Evolutionary conservation across 2,888 invertebrate genomes (phyloP), one percentile per base, ranked within the genome.

Genomic region (Mesorhabditis spiculigera): DNA sequence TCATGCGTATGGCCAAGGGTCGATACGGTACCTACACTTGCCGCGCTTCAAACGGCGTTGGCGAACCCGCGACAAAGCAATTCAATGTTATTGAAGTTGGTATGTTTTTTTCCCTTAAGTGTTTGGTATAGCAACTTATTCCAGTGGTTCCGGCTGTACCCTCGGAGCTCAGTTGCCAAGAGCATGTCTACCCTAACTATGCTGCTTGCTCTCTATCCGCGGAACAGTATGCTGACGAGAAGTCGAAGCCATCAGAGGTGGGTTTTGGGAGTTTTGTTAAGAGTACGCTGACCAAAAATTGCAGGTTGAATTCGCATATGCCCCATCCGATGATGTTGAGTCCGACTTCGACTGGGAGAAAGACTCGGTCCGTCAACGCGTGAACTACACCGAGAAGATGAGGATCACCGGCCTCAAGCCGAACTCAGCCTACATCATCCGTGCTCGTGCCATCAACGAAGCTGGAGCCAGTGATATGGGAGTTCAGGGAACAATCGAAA

Each of bases 1-100:
- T 74, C 4, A 45, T 81, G 42, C 67, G 71, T 10, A 75, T 70
- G 28, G 68, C 67, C 6, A 68, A 75, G 8, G 73, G 69, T 8
- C 72, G 80, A 68, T 81, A 71, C 67, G 81, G 81, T 42, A 67
- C 43, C 4, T 81, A 78, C 71, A 71, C 71, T 16, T 82, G 82
- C 68, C 63, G 69, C 8, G 82, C 82, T 4, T 73, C 73, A 43
- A 82, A 82, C 66, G 75, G 75, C 43, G 71, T 79, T 61, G 81
- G 80, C 42, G 64, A 72, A 42, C 68, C 78, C 28, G 78, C 73
- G 63, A 44, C 45, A 6, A 75, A 74, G 13, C 42, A 67, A 5
- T 75, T 81, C 65, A 70, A 73, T 10, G 77, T 80, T 8, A 67
- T 80, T 6, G 64, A 76, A 71, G 72, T 81, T 63, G 76, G 81